phyloP scores from a whole-genome alignment of 2,888 invertebrate species.

The Lobophora halterata region DNA sequence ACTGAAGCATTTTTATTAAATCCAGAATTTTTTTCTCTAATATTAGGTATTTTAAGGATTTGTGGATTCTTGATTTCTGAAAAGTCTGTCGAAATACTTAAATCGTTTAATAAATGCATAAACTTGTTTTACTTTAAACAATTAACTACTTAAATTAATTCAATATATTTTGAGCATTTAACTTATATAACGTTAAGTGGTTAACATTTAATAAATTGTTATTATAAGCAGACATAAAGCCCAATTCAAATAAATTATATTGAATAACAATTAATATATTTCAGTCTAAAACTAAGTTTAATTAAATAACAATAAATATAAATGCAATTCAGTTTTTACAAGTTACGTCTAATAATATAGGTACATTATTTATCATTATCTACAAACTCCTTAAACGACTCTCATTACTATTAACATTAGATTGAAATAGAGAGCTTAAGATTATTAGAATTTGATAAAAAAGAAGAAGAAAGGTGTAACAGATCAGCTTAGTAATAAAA shows the following conservation, averaged over 20 bases:
- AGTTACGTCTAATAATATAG: constrained; percentile 38
- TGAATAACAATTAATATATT: constrained; percentile 27
- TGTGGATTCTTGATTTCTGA: constrained; percentile 23
- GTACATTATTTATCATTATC: constrained; percentile 32
- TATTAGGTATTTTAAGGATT: too few species aligned
- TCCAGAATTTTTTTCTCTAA: too few species aligned
- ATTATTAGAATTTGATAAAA: not conserved
- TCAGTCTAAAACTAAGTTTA: constrained; percentile 54
- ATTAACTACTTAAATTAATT: constrained; percentile 34
- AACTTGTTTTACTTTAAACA: constrained; percentile 50
- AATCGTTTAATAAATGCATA: constrained; percentile 69
- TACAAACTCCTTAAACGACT: constrained; percentile 7
- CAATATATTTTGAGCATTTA: constrained; percentile 40
- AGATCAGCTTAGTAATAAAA: too few species aligned
- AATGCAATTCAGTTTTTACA: constrained; percentile 64
- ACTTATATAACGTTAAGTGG: constrained; percentile 21
- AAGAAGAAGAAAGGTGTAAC: too few species aligned
- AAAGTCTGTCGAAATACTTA: constrained; percentile 33
- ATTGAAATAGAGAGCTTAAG: constrained; percentile 29
- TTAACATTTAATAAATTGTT: constrained; percentile 22
- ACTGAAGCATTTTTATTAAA: constrained; percentile 8
- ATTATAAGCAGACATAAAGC: constrained; percentile 9
- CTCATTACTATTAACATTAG: constrained; percentile 14
- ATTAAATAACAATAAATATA: constrained; percentile 57
- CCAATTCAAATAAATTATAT: constrained; percentile 14